Percentiles rank a stretch among this genome's conserved stretches.
Conservation (phyloP, 35 echinoderm and acorn worm genomes). For the Antedon bifida region DNA sequence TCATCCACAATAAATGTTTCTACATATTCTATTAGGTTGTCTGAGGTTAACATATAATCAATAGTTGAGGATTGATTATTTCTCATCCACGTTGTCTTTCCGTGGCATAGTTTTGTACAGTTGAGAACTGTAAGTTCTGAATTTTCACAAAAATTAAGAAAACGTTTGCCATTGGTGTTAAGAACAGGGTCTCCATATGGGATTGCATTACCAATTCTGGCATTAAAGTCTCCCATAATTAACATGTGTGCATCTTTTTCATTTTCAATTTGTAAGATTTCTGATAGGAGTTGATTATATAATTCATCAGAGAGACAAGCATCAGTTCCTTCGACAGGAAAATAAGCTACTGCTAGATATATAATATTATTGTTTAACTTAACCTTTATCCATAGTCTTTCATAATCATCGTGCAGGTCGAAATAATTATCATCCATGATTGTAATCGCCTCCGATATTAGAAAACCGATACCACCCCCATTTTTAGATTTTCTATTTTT, state of each 20-base stretch:
- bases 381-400: slow-evolving; percentile 9
- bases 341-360: slow-evolving; percentile 9
- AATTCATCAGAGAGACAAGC: neutral
- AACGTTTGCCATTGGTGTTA: neutral
- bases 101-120: neutral
- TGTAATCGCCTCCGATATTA: neutral
- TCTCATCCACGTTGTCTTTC: slow-evolving; percentile 3
- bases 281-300: neutral
- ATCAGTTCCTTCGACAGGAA: slow-evolving; percentile 11
- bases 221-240: slow-evolving; percentile 15
- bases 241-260: neutral
- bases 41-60: slow-evolving; percentile 5
- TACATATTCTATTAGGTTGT: neutral
- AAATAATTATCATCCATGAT: slow-evolving; percentile 4
- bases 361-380: neutral
- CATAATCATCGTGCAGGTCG: neutral
- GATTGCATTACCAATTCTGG: slow-evolving; percentile 2
- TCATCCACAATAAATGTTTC: neutral
- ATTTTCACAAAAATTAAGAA: neutral
- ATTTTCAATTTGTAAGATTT: neutral
- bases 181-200: neutral
- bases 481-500: neutral
- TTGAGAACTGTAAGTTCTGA: slow-evolving; percentile 1
- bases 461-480: neutral
- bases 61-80: neutral